Evolutionary conservation across 1,140 invertebrate species (phyloP), one percentile per base, ranked within the genome.

Genomic region (Pachypsylla venusta): DNA sequence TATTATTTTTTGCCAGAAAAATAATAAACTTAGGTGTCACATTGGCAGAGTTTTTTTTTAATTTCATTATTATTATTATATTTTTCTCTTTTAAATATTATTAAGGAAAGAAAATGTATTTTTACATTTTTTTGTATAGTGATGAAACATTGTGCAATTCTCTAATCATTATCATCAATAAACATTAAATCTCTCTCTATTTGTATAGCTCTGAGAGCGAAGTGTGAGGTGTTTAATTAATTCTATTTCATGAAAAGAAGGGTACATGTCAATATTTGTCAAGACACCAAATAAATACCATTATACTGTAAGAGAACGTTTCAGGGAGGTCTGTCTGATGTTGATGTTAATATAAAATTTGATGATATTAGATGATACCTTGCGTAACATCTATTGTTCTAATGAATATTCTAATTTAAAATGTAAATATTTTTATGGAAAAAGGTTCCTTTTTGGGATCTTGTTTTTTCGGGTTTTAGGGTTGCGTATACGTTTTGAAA

Each of bases 371-470:
- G n/a, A n/a, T n/a, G n/a, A n/a, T n/a, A n/a, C n/a, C n/a, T n/a
- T n/a, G n/a, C n/a, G n/a, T n/a, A n/a, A n/a, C n/a, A 48, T 48
- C 42, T 48, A 48, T 48, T 48, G 42, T 48, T 48, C 42, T 48
- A 48, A 48, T 48, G 16, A 48, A 19, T 48, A 22, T 48, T 48
- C 42, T 48, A 48, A 48, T 48, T 48, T 48, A 22, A 19, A 48
- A 48, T 48, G 42, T 48, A 5, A 48, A 48, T 48, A 48, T 48
- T 48, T n/a, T n/a, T n/a, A n/a, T n/a, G n/a, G n/a, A 22, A 22
- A 48, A 22, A 48, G 22, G 42, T 48, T 48, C 42, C n/a, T 48
- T 48, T 48, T 48, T n/a, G 22, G 16, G 16, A 48, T 22, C 42
- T 48, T 48, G 42, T 19, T 48, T n/a, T 19, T n/a, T 48, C 22